A percentile compares a stretch with the other conserved stretches of the same genome.
These are phyloP conservation scores for Mycetomoellerius zeteki DNA, from an alignment of 1,140 invertebrate genomes.

Conservation along the genomic window DNA sequence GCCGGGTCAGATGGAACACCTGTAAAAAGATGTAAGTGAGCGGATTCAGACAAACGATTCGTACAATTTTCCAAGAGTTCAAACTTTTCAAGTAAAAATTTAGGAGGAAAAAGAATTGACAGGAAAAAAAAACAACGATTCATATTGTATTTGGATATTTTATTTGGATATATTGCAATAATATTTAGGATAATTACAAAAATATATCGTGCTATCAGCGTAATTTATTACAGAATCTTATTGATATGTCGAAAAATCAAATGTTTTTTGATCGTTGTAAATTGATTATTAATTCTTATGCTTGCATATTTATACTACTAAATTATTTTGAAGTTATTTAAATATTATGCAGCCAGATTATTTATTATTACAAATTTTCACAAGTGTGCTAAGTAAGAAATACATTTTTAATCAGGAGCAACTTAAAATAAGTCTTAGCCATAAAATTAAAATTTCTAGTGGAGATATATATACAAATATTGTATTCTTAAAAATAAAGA, in stretches of 20 bases:
- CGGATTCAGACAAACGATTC: background rate
- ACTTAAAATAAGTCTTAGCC: background rate
- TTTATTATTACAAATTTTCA: background rate
- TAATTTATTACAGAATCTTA: slow-evolving; percentile 20
- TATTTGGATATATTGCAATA: slow-evolving; percentile 5
- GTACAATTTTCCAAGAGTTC: background rate
- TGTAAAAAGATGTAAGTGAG: slow-evolving; percentile 76
- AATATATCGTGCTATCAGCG: background rate
- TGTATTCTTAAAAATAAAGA: background rate
- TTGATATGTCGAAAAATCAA: background rate
- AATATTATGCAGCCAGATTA: background rate
- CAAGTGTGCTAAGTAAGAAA: background rate
- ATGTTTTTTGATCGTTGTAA: background rate
- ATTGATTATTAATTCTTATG: background rate
- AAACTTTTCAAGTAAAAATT: background rate
- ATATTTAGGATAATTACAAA: background rate
- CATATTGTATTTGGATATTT: background rate
- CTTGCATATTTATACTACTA: background rate
- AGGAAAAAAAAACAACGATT: background rate
- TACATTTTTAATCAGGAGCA: slow-evolving; percentile 1
- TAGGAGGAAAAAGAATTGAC: background rate
- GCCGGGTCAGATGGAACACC: slow-evolving; percentile 91
- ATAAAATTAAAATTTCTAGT: slow-evolving; percentile 15
- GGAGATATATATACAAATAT: background rate
- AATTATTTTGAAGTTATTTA: slow-evolving; percentile 2